A percentile compares a stretch with the other conserved stretches of the same genome.
phyloP scores from a whole-genome alignment of 1,140 invertebrate genomes.

The Patella vulgata region DNA sequence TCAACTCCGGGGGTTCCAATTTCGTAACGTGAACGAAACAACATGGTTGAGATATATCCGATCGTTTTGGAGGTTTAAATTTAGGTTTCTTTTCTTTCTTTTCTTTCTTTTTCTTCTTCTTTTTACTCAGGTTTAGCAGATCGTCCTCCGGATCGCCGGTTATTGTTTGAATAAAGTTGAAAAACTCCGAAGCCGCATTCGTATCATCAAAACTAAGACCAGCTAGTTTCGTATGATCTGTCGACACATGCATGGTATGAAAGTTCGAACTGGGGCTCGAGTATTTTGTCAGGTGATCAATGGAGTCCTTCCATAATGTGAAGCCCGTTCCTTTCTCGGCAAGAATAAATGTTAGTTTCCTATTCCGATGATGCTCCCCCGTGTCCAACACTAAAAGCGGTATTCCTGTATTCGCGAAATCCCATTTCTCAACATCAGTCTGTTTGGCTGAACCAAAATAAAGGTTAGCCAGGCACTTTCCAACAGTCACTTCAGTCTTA shows the following conservation, averaged over 20 bases:
- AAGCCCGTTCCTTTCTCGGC: constrained; percentile 87
- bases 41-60: constrained; percentile 86
- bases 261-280: constrained; percentile 74
- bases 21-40: constrained; percentile 88
- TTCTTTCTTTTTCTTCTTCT: constrained; percentile 68
- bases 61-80: constrained; percentile 76
- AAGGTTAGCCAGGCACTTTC: constrained; percentile 82
- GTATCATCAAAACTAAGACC: constrained; percentile 82
- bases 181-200: constrained; percentile 79
- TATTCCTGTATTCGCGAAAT: constrained; percentile 81
- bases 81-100: constrained; percentile 51
- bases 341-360: constrained; percentile 79
- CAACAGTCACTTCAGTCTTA: constrained; percentile 83
- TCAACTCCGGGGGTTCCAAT: constrained; percentile 72
- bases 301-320: constrained; percentile 85
- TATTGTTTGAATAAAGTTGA: constrained; percentile 74
- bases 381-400: constrained; percentile 83
- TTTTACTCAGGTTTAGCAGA: constrained; percentile 74
- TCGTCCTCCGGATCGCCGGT: constrained; percentile 85
- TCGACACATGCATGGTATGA: constrained; percentile 84
- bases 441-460: constrained; percentile 63
- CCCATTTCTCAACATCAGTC: constrained; percentile 71
- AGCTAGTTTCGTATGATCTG: constrained; percentile 72
- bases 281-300: constrained; percentile 74
- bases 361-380: constrained; percentile 74